phyloP scores from a whole-genome alignment of 2,888 invertebrate species.

The Macrosoma leucophasiata region DNA sequence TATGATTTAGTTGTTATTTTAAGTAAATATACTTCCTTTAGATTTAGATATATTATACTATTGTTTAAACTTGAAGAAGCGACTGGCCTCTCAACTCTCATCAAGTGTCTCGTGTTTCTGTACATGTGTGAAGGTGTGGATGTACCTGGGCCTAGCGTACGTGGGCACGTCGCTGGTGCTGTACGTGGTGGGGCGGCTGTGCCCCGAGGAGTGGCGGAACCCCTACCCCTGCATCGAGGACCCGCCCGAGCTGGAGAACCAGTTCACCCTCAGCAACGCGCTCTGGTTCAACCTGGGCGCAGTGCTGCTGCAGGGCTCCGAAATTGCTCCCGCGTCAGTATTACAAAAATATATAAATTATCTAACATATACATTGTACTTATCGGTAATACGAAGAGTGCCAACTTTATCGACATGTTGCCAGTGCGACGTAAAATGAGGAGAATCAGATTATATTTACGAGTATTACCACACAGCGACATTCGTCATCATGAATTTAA shows the following conservation, averaged over 20 bases:
- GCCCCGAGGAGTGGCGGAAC: constrained; percentile 93
- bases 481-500: too few species aligned
- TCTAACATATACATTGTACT: too few species aligned
- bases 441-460: too few species aligned
- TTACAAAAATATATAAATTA: background rate
- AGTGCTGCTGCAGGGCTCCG: constrained; percentile 90
- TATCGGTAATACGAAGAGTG: too few species aligned
- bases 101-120: background rate
- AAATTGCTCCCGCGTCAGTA: constrained; percentile 91
- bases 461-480: too few species aligned
- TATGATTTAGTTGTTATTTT: too few species aligned
- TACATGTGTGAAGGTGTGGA: constrained; percentile 78
- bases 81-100: too few species aligned
- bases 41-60: too few species aligned
- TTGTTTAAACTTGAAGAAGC: too few species aligned
- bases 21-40: too few species aligned
- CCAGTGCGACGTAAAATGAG: too few species aligned
- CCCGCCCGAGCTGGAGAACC: constrained; percentile 87
- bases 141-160: constrained; percentile 89
- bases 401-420: too few species aligned
- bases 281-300: constrained; percentile 93
- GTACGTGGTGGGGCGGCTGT: constrained; percentile 86
- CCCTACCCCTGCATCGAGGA: constrained; percentile 91
- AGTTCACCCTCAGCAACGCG: constrained; percentile 88
- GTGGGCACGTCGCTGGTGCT: constrained; percentile 86